Percentiles rank a stretch among this genome's conserved stretches.
Conservation (phyloP, 2,888 invertebrate genomes). For the Archips xylosteana region DNA sequence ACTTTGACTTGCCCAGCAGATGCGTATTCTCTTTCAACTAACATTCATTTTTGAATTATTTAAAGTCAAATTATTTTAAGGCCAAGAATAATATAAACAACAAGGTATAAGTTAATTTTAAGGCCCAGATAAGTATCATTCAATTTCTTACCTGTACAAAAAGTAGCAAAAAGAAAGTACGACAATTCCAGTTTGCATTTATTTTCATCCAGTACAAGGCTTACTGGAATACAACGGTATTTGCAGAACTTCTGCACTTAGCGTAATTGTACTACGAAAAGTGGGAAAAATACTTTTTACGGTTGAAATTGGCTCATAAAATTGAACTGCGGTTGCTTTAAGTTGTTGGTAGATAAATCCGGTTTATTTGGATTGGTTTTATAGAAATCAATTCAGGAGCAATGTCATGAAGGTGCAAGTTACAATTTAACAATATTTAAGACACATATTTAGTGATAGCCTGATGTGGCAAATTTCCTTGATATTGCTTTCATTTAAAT, state of each 20-base stretch:
- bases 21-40: no score
- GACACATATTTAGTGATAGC: no score
- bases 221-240: constrained; percentile 46
- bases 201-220: constrained; percentile 36
- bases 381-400: neutral
- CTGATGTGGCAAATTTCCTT: no score
- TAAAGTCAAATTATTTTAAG: no score
- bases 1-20: no score
- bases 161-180: constrained; percentile 27
- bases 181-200: constrained; percentile 36
- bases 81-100: no score
- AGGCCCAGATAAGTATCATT: neutral
- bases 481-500: no score
- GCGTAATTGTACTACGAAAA: constrained; percentile 61
- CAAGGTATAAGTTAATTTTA: neutral
- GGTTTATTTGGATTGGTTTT: constrained; percentile 20
- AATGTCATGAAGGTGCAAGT: neutral
- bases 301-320: constrained; percentile 58
- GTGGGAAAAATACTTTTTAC: constrained; percentile 46
- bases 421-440: neutral
- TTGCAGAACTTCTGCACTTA: constrained; percentile 66
- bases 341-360: constrained; percentile 24
- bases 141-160: constrained; percentile 14
- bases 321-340: constrained; percentile 48
- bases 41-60: no score